phyloP scores from a whole-genome alignment of 2,888 invertebrate species.

The Metopia argyrocephala region DNA sequence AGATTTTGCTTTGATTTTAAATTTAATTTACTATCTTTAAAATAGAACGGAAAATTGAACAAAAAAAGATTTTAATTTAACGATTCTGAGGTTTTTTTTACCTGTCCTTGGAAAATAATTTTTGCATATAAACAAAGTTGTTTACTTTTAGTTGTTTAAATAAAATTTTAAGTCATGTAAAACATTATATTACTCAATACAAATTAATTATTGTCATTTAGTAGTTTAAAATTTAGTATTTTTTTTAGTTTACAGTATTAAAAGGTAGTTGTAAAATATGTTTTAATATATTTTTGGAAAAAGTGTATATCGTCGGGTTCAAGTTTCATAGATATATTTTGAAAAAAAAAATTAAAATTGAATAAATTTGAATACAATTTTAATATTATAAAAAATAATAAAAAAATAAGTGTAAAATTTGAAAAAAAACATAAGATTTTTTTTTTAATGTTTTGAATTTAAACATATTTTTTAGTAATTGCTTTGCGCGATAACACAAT shows the following conservation, averaged over 20 bases:
- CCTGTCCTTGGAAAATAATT: constrained; percentile 19
- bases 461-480: too few species aligned
- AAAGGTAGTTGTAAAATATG: constrained; percentile 43
- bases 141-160: constrained; percentile 32
- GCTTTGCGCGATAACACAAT: too few species aligned
- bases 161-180: constrained; percentile 16
- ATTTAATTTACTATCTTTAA: too few species aligned
- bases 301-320: constrained; percentile 79
- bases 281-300: constrained; percentile 58
- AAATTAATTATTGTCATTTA: constrained; percentile 23
- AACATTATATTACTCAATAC: constrained; percentile 4
- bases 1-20: too few species aligned
- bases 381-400: constrained; percentile 19
- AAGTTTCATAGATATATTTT: constrained; percentile 72
- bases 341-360: constrained; percentile 32
- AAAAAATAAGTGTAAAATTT: constrained; percentile 23
- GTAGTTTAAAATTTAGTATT: constrained; percentile 50
- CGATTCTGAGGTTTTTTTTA: background rate
- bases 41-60: too few species aligned
- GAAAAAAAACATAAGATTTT: too few species aligned
- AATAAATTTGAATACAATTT: constrained; percentile 34
- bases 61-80: too few species aligned
- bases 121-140: constrained; percentile 22
- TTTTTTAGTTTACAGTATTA: constrained; percentile 52
- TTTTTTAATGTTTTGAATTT: too few species aligned